Conservation (phyloP, 1,140 invertebrate genomes). For the Bacillus rossius region DNA sequence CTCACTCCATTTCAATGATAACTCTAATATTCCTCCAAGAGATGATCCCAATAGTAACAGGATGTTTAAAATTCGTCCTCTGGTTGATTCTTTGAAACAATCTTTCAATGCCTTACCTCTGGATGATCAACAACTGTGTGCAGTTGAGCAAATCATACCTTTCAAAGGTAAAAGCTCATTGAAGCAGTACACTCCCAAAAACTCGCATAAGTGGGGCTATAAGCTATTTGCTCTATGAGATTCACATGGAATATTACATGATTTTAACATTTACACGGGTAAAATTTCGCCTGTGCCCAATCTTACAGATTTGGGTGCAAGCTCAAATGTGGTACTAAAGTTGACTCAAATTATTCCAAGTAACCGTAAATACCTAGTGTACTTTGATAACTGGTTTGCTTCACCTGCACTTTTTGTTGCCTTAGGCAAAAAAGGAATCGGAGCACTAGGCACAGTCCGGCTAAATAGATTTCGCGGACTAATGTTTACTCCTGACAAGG, state of each 20-base stretch:
- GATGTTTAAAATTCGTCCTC: no score
- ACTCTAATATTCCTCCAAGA: no score
- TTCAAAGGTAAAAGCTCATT: conserved; percentile 39
- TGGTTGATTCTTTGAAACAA: no score
- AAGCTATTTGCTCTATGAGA: conserved; percentile 39
- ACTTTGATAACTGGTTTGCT: conserved; percentile 28
- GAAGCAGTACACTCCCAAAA: conserved; percentile 40
- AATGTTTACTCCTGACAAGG: conserved; percentile 23
- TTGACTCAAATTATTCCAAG: conserved; percentile 16
- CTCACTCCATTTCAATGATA: no score
- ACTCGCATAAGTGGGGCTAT: conserved; percentile 43
- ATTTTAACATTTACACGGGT: conserved; percentile 41
- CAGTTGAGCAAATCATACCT: conserved; percentile 35
- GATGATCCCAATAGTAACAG: no score
- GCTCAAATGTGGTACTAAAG: conserved; percentile 20
- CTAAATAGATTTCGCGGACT: conserved; percentile 33
- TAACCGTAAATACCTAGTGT: conserved; percentile 20
- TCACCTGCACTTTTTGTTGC: conserved; percentile 18
- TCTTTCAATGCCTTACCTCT: no score
- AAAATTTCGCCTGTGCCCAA: conserved; percentile 14
- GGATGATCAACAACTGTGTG: no score
- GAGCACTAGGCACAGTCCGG: conserved; percentile 39
- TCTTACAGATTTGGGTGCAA: conserved; percentile 19
- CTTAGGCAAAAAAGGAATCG: conserved; percentile 19
- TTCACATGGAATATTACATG: conserved; percentile 35